A percentile compares a stretch with the other conserved stretches of the same genome.
phyloP scores from a whole-genome alignment of 64 coral and sea anemone species.

The Dendrophyllia cribrosa region DNA sequence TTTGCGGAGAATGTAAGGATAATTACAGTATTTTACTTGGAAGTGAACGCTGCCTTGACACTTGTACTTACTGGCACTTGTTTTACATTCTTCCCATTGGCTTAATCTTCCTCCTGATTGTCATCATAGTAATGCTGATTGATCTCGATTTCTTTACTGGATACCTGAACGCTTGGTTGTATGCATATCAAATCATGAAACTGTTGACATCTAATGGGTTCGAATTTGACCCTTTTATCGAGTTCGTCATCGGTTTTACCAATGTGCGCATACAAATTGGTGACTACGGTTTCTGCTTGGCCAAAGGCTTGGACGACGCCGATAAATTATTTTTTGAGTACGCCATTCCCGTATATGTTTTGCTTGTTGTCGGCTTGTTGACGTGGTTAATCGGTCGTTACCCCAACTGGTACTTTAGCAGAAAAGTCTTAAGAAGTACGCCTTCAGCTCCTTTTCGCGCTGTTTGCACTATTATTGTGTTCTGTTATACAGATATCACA shows the following conservation, averaged over 20 bases:
- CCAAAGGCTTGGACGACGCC: slow-evolving; percentile 54
- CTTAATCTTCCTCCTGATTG: slow-evolving; percentile 1
- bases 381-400: slow-evolving; percentile 16
- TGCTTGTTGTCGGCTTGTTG: slow-evolving; percentile 15
- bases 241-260: slow-evolving; percentile 48
- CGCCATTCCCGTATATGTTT: slow-evolving; percentile 21
- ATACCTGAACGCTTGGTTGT: slow-evolving; percentile 79
- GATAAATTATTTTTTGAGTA: slow-evolving; percentile 72
- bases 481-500: slow-evolving; percentile 85
- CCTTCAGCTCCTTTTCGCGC: slow-evolving; percentile 64
- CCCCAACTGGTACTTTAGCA: slow-evolving; percentile 64
- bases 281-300: slow-evolving; percentile 23
- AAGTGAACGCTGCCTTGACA: slow-evolving; percentile 34
- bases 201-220: slow-evolving; percentile 45
- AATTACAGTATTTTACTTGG: slow-evolving; percentile 66
- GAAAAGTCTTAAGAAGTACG: not conserved
- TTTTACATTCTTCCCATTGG: slow-evolving; percentile 5
- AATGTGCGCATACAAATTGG: slow-evolving; percentile 37
- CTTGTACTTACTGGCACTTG: slow-evolving; percentile 16
- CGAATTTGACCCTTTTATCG: slow-evolving; percentile 53
- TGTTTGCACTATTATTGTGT: slow-evolving; percentile 79
- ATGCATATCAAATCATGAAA: slow-evolving; percentile 80
- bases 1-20: slow-evolving; percentile 73
- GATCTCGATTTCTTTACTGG: slow-evolving; percentile 76
- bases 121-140: slow-evolving; percentile 56